Conservation (phyloP, 2,888 invertebrate genomes). For the Eupithecia abbreviata region DNA sequence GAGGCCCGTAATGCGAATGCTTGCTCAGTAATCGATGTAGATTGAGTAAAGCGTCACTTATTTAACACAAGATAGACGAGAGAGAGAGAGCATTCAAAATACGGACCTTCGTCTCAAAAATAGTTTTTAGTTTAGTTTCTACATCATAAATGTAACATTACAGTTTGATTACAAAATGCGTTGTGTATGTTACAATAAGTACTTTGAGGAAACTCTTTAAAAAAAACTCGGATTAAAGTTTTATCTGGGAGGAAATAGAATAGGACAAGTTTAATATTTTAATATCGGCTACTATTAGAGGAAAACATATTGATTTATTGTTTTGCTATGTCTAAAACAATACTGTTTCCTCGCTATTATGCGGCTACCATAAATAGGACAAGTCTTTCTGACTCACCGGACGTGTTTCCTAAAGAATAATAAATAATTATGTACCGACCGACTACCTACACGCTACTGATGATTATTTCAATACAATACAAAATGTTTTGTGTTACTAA, state of each 20-base stretch:
- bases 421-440: neutral
- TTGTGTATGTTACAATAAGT: too few relatives aligned
- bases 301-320: neutral
- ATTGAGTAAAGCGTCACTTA: too few relatives aligned
- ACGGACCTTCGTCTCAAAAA: too few relatives aligned
- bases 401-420: constrained; percentile 13
- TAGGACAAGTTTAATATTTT: neutral
- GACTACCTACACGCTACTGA: neutral
- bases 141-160: too few relatives aligned
- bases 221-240: neutral
- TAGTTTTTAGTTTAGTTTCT: too few relatives aligned
- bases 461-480: neutral
- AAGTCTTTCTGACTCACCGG: constrained; percentile 11
- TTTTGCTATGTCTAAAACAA: neutral
- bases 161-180: too few relatives aligned
- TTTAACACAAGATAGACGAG: too few relatives aligned
- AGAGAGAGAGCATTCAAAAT: too few relatives aligned
- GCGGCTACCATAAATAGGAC: constrained; percentile 16
- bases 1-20: too few relatives aligned
- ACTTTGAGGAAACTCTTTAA: too few relatives aligned
- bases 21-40: too few relatives aligned
- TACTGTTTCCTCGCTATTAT: constrained; percentile 8
- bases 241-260: neutral
- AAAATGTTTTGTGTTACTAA: neutral
- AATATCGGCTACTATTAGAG: neutral